Evolutionary conservation across 1,140 invertebrate species (phyloP), one percentile per base, ranked within the genome.

Genomic region (Hyphantria cunea): DNA sequence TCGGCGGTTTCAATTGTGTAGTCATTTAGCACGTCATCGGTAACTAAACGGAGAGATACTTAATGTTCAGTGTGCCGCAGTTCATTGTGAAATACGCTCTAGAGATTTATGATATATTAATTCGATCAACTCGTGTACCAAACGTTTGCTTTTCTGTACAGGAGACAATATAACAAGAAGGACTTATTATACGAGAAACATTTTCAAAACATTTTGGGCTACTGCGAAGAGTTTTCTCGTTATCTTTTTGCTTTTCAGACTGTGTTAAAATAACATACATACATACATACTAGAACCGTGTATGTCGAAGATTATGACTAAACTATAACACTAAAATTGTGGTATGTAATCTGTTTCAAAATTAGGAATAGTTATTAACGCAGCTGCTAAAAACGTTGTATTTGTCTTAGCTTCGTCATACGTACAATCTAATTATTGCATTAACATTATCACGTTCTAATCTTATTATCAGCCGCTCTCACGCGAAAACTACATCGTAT

Each of bases 1-100:
- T 78, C 74, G 75, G 60, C 64, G 34, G 72, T 72, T 78, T 78
- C 86, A 89, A 89, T 89, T 89, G 86, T 72, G 59, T 51, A 80
- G 68, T 79, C 72, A 75, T 77, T 85, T 81, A 72, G 83, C 78
- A 69, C 70, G 74, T 76, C 78, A 75, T 67, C 65, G 63, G 41
- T 55, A 50, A 53, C 74, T 72, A 69, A 74, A 60, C 45, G 45
- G 37, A 32, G 17, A 58, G 45, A 32, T 45, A 58, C 45, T 13
- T 32, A 31, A 34, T 34, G 53, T 49, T 49, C 42, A 25, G 17
- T 53, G 17, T 34, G 8, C 41, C 0, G 13, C 12, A 39, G 32
- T 15, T 41, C 41, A 56, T 47, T 31, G 42, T 13, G 14, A 47
- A 56, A 55, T 45, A 47, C 42, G 53, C 53, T 47, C 42, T 33